phyloP scores from a whole-genome alignment of 2,888 invertebrate genomes.

The Eustalomyia histrio region DNA sequence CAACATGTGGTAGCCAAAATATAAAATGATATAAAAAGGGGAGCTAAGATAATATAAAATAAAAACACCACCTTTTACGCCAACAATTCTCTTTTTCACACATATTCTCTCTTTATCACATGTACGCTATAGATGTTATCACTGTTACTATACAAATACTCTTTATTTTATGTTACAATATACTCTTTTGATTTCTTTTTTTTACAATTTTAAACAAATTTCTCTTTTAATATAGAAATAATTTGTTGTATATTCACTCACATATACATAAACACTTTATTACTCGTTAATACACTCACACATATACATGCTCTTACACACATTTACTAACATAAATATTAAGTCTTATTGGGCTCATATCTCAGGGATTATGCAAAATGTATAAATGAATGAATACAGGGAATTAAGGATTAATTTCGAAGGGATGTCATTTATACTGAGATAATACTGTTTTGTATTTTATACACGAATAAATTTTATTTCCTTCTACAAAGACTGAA shows the following conservation, averaged over 20 bases:
- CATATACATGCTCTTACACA: background rate
- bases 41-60: slow-evolving; percentile 15
- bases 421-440: slow-evolving; percentile 79
- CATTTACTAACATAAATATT: slow-evolving; percentile 45
- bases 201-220: background rate
- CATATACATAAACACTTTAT: slow-evolving; percentile 6
- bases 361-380: slow-evolving; percentile 79
- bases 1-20: slow-evolving; percentile 74
- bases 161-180: background rate
- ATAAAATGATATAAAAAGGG: slow-evolving; percentile 39
- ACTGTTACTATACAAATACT: background rate
- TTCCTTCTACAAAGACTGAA: slow-evolving; percentile 48
- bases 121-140: slow-evolving; percentile 45
- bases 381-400: slow-evolving; percentile 70
- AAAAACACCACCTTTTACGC: slow-evolving; percentile 55
- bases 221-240: slow-evolving; percentile 2
- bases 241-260: background rate
- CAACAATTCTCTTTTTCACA: background rate
- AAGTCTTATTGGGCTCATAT: slow-evolving; percentile 70
- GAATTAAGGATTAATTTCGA: slow-evolving; percentile 80
- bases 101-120: slow-evolving; percentile 37
- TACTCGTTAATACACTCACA: background rate
- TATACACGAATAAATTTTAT: slow-evolving; percentile 70
- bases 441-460: slow-evolving; percentile 77
- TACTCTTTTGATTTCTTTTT: slow-evolving; percentile 20